Evolutionary conservation across 2,888 invertebrate genomes (phyloP).

Genomic region (Anarsia innoxiella): DNA sequence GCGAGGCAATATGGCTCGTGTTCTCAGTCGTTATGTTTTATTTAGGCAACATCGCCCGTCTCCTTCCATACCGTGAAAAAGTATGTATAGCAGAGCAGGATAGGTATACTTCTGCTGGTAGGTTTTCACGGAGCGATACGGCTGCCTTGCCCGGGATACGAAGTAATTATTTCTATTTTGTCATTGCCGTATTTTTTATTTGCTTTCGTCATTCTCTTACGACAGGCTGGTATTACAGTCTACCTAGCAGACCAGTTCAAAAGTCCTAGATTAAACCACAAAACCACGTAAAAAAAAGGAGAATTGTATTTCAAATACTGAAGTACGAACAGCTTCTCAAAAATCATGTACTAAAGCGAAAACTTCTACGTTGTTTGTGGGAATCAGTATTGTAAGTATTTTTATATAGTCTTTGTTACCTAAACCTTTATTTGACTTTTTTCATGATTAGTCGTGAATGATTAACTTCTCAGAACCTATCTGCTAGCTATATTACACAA

Average conservation of each 20-base stretch:
- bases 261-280: too few relatives aligned
- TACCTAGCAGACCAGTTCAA: background rate
- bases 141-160: slow-evolving; percentile 71
- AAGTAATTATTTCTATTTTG: slow-evolving; percentile 75
- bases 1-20: slow-evolving; percentile 76
- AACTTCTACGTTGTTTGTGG: too few relatives aligned
- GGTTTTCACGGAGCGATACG: slow-evolving; percentile 38
- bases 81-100: slow-evolving; percentile 36
- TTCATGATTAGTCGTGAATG: background rate
- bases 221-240: slow-evolving; percentile 1
- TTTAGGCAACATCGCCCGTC: slow-evolving; percentile 65
- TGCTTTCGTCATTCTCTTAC: slow-evolving; percentile 43
- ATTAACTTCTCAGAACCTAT: too few relatives aligned
- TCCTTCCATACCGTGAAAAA: slow-evolving; percentile 37
- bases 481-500: too few relatives aligned
- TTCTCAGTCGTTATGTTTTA: slow-evolving; percentile 74
- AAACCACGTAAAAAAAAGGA: too few relatives aligned
- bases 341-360: too few relatives aligned
- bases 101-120: slow-evolving; percentile 37
- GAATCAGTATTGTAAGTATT: too few relatives aligned
- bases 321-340: too few relatives aligned
- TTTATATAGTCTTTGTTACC: too few relatives aligned
- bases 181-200: slow-evolving; percentile 73
- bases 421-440: background rate
- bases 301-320: too few relatives aligned